Base-by-base conservation (phyloP, 2,113 vertebrate species). In the Actinemys pallida region DNA sequence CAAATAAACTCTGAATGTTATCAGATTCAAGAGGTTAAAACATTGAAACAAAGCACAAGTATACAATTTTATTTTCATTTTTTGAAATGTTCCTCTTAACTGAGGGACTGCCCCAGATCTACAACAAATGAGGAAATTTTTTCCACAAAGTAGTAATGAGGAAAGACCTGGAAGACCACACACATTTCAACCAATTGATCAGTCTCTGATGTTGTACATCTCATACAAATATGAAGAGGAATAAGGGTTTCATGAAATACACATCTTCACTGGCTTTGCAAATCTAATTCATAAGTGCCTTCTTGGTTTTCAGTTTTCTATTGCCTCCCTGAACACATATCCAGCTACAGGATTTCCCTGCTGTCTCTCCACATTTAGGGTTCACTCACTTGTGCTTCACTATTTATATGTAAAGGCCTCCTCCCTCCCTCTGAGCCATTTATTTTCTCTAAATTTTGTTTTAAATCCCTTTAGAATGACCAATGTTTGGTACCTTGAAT, bases 11-110 rank as follows among this genome's bases (percentile, higher is more conserved):
- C 88, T 93, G 2, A 96, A 88, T 56, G n/a, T 0, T 79, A 39
- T 93, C 81, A 94, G 1, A 39, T 56, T 90, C 96, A 95, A 88
- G 59, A 88, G 13, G 39, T 65, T 54, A 79, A 94, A 84, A 80
- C 50, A 76, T 35, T 6, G 92, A 86, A 31, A 5, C 1, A 2
- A 95, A 91, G 6, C 5, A 75, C 24, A 80, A 93, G 79, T 20
- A 57, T 78, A 5, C 69, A 79, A 91, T 3, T 81, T 86, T 24
- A 12, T n/a, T 86, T 57, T 85, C 83, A 59, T 11, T 20, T 90
- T 97, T 83, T 83, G 53, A 93, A 84, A 45, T n/a, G 8, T 85
- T 86, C 76, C 9, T 7, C 62, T 90, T 89, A 81, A 81, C 8
- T 72, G 42, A 83, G 84, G 42, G 88, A 83, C 10, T 59, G 17